Conservation (phyloP, 2,113 vertebrate genomes). For the Budorcas taxicolor region DNA sequence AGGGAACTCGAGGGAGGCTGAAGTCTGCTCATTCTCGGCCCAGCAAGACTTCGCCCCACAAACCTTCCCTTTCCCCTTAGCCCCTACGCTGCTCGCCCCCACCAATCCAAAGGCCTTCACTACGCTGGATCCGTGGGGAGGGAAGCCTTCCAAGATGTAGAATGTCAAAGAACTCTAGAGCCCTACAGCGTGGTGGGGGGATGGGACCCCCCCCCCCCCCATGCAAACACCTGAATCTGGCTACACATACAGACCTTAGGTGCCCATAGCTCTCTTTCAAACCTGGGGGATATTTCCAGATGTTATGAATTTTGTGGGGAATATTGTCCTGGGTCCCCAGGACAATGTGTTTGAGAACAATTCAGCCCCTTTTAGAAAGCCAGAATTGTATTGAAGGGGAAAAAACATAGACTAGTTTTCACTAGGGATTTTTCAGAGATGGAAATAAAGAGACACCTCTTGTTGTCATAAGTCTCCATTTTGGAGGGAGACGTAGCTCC, state of each 20-base stretch:
- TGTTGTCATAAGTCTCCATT: not conserved
- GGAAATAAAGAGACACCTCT: not conserved
- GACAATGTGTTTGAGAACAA: not conserved
- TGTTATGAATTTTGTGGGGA: slow-evolving; percentile 11
- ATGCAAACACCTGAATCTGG: not conserved
- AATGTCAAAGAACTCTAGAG: not conserved
- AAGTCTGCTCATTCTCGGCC: not conserved
- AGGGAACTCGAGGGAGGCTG: not conserved
- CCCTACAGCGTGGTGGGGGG: not conserved
- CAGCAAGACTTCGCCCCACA: not conserved
- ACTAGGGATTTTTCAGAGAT: slow-evolving; percentile 3
- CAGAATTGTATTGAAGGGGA: not conserved
- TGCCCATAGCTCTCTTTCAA: slow-evolving; percentile 3
- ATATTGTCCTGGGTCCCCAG: not conserved
- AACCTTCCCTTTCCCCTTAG: not conserved
- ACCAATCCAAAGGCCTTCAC: slow-evolving; percentile 13
- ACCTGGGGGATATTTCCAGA: slow-evolving; percentile 18
- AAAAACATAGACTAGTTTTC: not conserved
- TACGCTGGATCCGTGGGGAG: not conserved
- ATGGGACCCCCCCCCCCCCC: not conserved
- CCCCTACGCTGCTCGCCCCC: not conserved
- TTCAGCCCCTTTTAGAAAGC: not conserved
- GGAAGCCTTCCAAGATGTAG: not conserved
- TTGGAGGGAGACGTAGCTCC: not conserved
- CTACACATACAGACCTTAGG: not conserved